These are phyloP conservation scores for Ranitomeya imitator DNA, from an alignment of 2,113 vertebrate genomes.

Conservation along the genomic window DNA sequence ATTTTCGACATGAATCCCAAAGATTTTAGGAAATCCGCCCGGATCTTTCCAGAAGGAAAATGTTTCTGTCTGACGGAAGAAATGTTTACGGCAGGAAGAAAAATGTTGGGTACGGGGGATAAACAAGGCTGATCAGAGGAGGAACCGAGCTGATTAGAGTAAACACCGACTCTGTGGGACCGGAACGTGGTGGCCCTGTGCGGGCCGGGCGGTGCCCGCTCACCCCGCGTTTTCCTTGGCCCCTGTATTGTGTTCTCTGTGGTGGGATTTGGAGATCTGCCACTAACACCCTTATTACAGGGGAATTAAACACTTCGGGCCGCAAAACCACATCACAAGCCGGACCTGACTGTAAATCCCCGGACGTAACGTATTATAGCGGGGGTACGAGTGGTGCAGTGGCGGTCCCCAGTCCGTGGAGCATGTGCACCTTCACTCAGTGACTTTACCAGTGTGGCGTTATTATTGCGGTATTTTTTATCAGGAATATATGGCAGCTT, in stretches of 20 bases:
- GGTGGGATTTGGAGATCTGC: constrained; percentile 17
- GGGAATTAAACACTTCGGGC: constrained; percentile 18
- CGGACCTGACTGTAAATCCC: neutral
- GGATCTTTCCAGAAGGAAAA: constrained; percentile 28
- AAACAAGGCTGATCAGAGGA: constrained; percentile 42
- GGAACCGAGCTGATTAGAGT: constrained; percentile 34
- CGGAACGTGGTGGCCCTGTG: constrained; percentile 18
- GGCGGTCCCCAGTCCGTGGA: no score
- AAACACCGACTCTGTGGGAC: constrained; percentile 39
- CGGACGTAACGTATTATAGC: constrained; percentile 1
- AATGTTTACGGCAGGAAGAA: constrained; percentile 34
- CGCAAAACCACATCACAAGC: constrained; percentile 5
- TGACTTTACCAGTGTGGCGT: no score
- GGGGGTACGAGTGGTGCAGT: neutral
- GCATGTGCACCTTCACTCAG: no score
- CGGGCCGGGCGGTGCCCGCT: neutral
- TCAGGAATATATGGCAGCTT: no score
- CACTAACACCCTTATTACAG: constrained; percentile 21
- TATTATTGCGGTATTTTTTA: no score
- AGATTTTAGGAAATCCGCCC: constrained; percentile 38
- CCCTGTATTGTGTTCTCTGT: neutral
- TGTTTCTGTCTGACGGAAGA: constrained; percentile 38
- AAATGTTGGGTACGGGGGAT: constrained; percentile 37
- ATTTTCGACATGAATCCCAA: constrained; percentile 27
- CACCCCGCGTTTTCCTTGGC: neutral